Percentiles rank a stretch among this genome's conserved stretches.
These are phyloP conservation scores for Panzeria rudis DNA, from an alignment of 2,888 invertebrate species.

Conservation along the genomic window DNA sequence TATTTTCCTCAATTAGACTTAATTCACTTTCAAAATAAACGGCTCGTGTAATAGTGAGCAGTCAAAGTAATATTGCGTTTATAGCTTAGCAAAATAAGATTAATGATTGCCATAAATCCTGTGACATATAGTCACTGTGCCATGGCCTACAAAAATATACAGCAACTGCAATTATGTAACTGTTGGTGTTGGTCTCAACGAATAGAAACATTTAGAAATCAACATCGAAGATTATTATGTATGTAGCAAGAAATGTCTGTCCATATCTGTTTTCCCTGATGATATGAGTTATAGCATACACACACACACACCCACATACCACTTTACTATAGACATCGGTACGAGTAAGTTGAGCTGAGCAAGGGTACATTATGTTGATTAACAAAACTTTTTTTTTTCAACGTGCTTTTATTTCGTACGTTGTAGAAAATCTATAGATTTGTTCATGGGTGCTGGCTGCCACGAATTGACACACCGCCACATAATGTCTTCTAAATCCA, in stretches of 20 bases:
- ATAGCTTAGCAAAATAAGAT: conserved; percentile 80
- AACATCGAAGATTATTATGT: conserved; percentile 80
- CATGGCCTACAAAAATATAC: conserved; percentile 72
- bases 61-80: conserved; percentile 71
- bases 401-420: conserved; percentile 54
- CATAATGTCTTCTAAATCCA: conserved; percentile 70
- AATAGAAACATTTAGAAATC: conserved; percentile 77
- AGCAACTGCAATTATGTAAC: conserved; percentile 59
- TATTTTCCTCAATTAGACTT: background rate
- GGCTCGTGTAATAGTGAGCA: conserved; percentile 39
- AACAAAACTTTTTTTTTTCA: conserved; percentile 72
- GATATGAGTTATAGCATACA: conserved; percentile 64
- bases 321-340: background rate
- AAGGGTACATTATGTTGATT: conserved; percentile 80
- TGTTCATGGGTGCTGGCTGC: conserved; percentile 63
- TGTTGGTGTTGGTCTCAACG: conserved; percentile 16
- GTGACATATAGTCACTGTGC: conserved; percentile 76
- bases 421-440: conserved; percentile 42
- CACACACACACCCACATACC: conserved; percentile 15
- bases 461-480: conserved; percentile 63
- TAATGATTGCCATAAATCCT: conserved; percentile 84
- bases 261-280: conserved; percentile 68
- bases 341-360: conserved; percentile 22
- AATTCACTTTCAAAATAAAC: background rate
- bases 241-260: conserved; percentile 74